A percentile compares a stretch with the other conserved stretches of the same genome.
Evolutionary conservation across 2,797 vertebrate species (phyloP).

Genomic region (Sciurus carolinensis): DNA sequence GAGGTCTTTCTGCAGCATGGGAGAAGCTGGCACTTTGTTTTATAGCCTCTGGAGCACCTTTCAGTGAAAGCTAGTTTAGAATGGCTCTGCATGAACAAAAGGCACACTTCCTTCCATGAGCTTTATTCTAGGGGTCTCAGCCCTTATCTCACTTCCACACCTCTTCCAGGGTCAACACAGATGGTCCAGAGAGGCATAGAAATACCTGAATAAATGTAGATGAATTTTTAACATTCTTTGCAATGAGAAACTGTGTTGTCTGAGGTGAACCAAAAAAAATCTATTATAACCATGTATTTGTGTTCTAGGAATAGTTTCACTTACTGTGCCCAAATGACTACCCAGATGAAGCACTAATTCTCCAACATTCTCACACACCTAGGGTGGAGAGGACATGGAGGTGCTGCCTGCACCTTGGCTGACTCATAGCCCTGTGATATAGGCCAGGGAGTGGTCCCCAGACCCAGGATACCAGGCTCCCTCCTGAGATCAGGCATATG

Average conservation of each 20-base stretch:
- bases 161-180: neutral
- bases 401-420: accelerated
- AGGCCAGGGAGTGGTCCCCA: neutral
- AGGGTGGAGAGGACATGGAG: neutral
- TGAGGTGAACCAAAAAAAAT: slow-evolving; percentile 3
- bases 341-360: neutral
- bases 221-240: neutral
- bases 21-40: neutral
- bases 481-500: neutral
- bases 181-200: neutral
- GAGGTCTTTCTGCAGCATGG: neutral
- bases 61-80: neutral
- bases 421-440: neutral
- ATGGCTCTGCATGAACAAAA: neutral
- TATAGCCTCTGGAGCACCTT: neutral
- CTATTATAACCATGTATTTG: neutral
- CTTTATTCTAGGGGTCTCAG: neutral
- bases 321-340: neutral
- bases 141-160: neutral
- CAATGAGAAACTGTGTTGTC: neutral
- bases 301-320: neutral
- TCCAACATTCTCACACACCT: neutral
- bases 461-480: neutral
- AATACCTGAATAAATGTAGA: neutral
- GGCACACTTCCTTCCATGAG: neutral